A percentile compares a stretch with the other conserved stretches of the same genome.
These are phyloP conservation scores for Elanus axillaris DNA, from an alignment of 2,113 vertebrate genomes.

Conservation along the genomic window DNA sequence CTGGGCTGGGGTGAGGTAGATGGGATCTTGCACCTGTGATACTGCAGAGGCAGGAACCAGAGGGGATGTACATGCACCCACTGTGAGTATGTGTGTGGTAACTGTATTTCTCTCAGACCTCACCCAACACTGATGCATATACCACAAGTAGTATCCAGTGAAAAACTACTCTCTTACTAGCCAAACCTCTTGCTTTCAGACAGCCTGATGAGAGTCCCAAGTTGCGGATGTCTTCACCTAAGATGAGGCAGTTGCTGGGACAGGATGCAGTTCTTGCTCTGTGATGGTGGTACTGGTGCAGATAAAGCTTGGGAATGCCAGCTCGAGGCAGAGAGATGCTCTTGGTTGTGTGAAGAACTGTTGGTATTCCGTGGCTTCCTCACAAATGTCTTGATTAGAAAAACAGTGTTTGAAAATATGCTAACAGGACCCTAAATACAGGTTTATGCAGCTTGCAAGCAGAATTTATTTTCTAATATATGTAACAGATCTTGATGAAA, in stretches of 20 bases:
- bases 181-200: not conserved
- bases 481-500: conserved; percentile 4
- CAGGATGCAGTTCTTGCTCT: not conserved
- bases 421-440: conserved; percentile 12
- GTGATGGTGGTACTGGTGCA: not conserved
- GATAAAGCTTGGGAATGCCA: not conserved
- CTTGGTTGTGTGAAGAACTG: not conserved
- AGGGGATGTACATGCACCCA: rapidly evolving
- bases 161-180: not conserved
- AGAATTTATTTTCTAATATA: not conserved
- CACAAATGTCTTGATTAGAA: not conserved
- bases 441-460: conserved; percentile 1
- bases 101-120: not conserved
- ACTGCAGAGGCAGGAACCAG: not conserved
- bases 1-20: not conserved
- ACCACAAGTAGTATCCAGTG: not conserved
- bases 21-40: not conserved
- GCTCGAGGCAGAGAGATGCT: not conserved
- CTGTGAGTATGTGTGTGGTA: not conserved
- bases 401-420: conserved; percentile 12
- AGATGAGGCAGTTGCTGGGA: not conserved
- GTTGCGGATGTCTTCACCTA: not conserved
- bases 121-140: rapidly evolving
- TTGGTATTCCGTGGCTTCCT: conserved; percentile 3
- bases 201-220: not conserved